These are phyloP conservation scores for Oscheius sp. DNA, from an alignment of 2,888 invertebrate genomes.

Conservation along the genomic window DNA sequence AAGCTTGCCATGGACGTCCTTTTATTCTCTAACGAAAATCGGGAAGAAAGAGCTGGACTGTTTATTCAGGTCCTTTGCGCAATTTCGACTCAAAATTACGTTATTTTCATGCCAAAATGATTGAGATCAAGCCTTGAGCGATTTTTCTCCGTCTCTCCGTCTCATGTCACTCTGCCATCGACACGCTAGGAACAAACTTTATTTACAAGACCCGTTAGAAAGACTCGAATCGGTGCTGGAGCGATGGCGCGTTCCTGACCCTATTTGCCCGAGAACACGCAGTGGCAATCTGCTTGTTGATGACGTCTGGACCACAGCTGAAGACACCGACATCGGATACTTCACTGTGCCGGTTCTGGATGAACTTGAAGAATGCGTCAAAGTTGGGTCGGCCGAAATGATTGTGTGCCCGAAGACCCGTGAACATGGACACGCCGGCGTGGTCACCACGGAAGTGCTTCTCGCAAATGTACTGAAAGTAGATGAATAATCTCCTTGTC, in stretches of 20 bases:
- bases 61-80: no score
- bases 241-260: conserved; percentile 70
- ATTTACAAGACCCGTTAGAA: conserved; percentile 51
- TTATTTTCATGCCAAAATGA: no score
- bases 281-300: conserved; percentile 95
- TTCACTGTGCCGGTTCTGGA: conserved; percentile 94
- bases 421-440: conserved; percentile 79
- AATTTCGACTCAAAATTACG: no score
- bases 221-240: conserved; percentile 71
- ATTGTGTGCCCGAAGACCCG: conserved; percentile 82
- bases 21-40: no score
- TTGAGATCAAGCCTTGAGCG: no score
- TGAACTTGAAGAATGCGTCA: conserved; percentile 94
- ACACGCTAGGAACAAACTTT: no score
- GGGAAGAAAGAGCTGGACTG: no score
- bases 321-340: conserved; percentile 93
- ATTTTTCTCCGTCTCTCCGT: no score
- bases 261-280: conserved; percentile 97
- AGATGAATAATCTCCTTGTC: no score
- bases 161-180: no score
- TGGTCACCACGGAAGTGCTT: conserved; percentile 93
- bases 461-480: conserved; percentile 91
- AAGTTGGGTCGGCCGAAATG: conserved; percentile 96
- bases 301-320: conserved; percentile 94
- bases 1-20: no score